Percentiles rank a stretch among this genome's conserved stretches.
phyloP scores from a whole-genome alignment of 2,797 vertebrate species.

The Ciconia nigra region DNA sequence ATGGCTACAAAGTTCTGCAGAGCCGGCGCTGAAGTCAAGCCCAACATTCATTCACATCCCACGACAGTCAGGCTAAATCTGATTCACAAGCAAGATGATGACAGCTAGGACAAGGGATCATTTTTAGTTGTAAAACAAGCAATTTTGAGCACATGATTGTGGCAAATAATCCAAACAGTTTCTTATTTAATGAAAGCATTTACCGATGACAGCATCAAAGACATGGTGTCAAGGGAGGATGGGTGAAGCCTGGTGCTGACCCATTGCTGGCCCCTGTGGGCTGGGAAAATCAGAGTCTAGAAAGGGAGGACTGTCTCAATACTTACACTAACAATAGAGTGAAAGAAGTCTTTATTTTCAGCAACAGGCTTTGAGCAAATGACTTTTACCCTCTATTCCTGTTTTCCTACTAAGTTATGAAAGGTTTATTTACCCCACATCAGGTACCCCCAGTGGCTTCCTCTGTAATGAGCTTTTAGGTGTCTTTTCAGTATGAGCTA shows the following conservation, averaged over 20 bases:
- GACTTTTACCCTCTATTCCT: background rate
- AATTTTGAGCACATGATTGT: background rate
- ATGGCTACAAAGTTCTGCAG: background rate
- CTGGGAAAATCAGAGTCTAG: background rate
- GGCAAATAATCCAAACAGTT: background rate
- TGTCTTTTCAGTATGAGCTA: background rate
- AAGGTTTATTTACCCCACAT: background rate
- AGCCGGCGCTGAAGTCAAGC: background rate
- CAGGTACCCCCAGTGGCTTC: background rate
- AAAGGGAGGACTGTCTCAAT: background rate
- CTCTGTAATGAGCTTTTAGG: background rate
- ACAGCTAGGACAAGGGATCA: background rate
- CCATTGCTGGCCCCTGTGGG: accelerated
- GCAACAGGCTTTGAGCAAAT: background rate
- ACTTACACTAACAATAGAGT: background rate
- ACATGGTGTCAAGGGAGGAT: background rate
- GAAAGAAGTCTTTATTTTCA: constrained; percentile 20
- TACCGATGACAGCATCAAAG: background rate
- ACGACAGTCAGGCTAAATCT: background rate
- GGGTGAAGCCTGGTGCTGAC: background rate
- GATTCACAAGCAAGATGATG: background rate
- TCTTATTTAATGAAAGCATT: constrained; percentile 4
- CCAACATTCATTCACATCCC: background rate
- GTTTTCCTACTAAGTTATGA: background rate
- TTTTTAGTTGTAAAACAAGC: background rate